Evolutionary conservation across 2,797 vertebrate species (phyloP).

Genomic region (Anas capensis): DNA sequence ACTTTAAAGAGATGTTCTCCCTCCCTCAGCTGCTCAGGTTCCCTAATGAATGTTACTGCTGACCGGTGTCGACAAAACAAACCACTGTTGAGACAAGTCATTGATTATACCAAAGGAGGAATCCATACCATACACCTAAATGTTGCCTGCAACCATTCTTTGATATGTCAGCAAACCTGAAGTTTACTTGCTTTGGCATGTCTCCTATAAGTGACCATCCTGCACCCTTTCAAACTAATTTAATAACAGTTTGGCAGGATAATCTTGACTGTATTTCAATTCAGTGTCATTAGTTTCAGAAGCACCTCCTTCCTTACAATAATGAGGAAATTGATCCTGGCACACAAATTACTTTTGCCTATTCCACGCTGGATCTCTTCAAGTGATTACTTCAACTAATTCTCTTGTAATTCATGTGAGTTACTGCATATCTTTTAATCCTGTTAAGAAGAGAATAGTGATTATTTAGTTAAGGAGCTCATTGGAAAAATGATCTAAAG

Average conservation of each 20-base stretch:
- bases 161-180: not conserved
- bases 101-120: not conserved
- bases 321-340: slow-evolving; percentile 48
- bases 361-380: slow-evolving; percentile 23
- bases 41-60: not conserved
- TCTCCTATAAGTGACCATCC: fast-evolving
- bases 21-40: fast-evolving
- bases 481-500: slow-evolving; percentile 57
- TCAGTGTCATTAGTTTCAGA: slow-evolving; percentile 18
- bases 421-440: slow-evolving; percentile 65
- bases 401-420: slow-evolving; percentile 37
- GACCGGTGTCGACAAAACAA: not conserved
- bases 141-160: not conserved
- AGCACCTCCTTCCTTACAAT: not conserved
- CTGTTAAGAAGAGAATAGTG: slow-evolving; percentile 59
- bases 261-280: not conserved
- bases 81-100: not conserved
- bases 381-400: slow-evolving; percentile 50
- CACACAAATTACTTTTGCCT: slow-evolving; percentile 43
- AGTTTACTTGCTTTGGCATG: not conserved
- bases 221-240: not conserved
- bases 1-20: not conserved
- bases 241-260: not conserved
- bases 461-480: slow-evolving; percentile 60
- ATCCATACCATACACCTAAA: not conserved